A percentile compares a stretch with the other conserved stretches of the same genome.
Conservation (phyloP, 2,888 invertebrate species). For the Ceraclea dissimilis region DNA sequence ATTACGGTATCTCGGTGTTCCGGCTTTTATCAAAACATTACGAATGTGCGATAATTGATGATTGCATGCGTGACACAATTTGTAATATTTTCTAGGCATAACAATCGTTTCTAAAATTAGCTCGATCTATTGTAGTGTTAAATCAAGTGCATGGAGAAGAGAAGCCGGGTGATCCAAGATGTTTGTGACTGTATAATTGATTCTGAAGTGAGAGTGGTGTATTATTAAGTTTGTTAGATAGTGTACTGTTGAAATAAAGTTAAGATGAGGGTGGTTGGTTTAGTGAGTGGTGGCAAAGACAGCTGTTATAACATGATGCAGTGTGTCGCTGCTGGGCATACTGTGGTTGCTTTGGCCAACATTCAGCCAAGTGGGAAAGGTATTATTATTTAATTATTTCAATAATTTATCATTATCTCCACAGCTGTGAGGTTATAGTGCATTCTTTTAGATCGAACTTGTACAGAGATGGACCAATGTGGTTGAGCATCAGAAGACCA, state of each 20-base stretch:
- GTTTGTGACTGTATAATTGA: constrained; percentile 1
- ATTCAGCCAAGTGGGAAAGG: constrained; percentile 80
- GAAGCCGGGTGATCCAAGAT: constrained; percentile 10
- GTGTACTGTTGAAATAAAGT: background rate
- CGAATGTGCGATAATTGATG: too few relatives aligned
- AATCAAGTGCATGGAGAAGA: background rate
- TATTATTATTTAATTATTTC: too few relatives aligned
- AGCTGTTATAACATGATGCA: constrained; percentile 99
- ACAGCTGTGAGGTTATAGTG: background rate
- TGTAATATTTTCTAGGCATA: background rate
- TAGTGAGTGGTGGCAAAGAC: constrained; percentile 98
- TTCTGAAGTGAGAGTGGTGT: background rate
- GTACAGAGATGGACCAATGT: too few relatives aligned
- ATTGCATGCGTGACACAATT: too few relatives aligned
- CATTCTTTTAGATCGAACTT: too few relatives aligned
- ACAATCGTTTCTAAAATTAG: constrained; percentile 9
- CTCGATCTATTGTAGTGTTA: constrained; percentile 1
- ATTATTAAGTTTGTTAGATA: background rate
- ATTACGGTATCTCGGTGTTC: too few relatives aligned
- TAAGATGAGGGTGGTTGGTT: constrained; percentile 81
- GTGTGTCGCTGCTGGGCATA: constrained; percentile 91
- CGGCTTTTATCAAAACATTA: too few relatives aligned
- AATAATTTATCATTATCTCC: background rate
- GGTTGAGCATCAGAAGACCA: too few relatives aligned
- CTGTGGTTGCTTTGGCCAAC: constrained; percentile 93